Evolutionary conservation across 2,113 vertebrate species (phyloP).

Genomic region (Callionymus lyra): DNA sequence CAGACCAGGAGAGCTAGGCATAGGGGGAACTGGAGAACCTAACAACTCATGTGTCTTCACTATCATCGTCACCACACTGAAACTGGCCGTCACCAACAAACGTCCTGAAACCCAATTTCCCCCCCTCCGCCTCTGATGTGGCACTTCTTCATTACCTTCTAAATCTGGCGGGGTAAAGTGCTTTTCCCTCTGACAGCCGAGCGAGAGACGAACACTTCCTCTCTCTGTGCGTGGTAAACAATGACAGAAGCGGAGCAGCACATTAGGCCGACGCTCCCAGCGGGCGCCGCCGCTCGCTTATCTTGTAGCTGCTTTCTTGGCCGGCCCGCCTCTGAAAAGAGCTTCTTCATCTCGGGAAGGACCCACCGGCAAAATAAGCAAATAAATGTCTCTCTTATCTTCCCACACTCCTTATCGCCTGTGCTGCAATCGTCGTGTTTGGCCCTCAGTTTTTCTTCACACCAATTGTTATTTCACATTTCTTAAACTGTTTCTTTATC

Average conservation of each 20-base stretch:
- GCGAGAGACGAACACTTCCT: constrained; percentile 1
- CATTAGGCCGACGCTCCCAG: constrained; percentile 17
- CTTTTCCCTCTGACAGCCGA: too few relatives aligned
- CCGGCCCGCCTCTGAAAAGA: constrained; percentile 22
- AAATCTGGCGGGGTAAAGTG: too few relatives aligned
- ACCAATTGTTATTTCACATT: constrained; percentile 1
- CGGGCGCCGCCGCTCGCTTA: constrained; percentile 18
- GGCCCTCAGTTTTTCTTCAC: constrained; percentile 1
- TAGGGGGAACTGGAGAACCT: too few relatives aligned
- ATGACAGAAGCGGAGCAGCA: constrained; percentile 17
- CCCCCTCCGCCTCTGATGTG: too few relatives aligned
- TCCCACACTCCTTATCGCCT: neutral
- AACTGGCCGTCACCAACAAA: too few relatives aligned
- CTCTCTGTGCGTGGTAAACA: constrained; percentile 21
- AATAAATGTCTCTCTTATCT: constrained; percentile 31
- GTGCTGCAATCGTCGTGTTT: constrained; percentile 8
- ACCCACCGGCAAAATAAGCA: constrained; percentile 21
- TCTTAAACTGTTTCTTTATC: constrained; percentile 5
- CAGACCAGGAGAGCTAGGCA: too few relatives aligned
- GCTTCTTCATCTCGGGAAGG: constrained; percentile 18
- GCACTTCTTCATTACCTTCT: too few relatives aligned
- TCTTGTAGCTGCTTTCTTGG: constrained; percentile 12
- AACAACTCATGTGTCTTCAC: too few relatives aligned
- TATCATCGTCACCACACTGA: too few relatives aligned
- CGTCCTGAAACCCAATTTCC: too few relatives aligned